phyloP scores from a whole-genome alignment of 2,797 vertebrate genomes.

The Masticophis lateralis region DNA sequence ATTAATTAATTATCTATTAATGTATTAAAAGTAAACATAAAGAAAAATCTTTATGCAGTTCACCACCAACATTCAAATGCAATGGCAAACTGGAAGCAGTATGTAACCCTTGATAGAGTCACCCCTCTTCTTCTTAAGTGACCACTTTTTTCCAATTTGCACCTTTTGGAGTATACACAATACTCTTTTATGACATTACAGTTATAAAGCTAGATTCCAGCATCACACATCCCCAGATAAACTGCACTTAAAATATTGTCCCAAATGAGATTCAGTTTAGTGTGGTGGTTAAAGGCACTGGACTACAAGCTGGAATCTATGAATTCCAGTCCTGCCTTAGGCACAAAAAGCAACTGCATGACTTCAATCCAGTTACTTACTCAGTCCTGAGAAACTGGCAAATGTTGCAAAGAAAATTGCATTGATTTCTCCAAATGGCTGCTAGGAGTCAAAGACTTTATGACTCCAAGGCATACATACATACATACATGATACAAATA shows the following conservation, averaged over 20 bases:
- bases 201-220: conserved; percentile 10
- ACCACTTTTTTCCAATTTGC: conserved; percentile 9
- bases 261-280: not conserved
- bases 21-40: not conserved
- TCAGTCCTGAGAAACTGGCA: not conserved
- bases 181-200: not conserved
- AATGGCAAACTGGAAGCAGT: not conserved
- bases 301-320: not conserved
- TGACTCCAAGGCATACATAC: not conserved
- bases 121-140: conserved; percentile 11
- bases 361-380: not conserved
- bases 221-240: not conserved
- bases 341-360: not conserved
- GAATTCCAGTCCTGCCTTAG: not conserved
- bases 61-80: not conserved
- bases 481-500: not conserved
- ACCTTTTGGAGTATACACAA: not conserved
- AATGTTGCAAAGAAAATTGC: not conserved
- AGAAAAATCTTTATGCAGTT: not conserved
- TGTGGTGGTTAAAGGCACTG: not conserved
- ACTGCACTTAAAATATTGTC: not conserved
- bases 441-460: not conserved
- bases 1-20: not conserved
- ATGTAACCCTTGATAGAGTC: not conserved
- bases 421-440: not conserved